Evolutionary conservation across 2,888 invertebrate genomes (phyloP).

Genomic region (Aphodius sticticus): DNA sequence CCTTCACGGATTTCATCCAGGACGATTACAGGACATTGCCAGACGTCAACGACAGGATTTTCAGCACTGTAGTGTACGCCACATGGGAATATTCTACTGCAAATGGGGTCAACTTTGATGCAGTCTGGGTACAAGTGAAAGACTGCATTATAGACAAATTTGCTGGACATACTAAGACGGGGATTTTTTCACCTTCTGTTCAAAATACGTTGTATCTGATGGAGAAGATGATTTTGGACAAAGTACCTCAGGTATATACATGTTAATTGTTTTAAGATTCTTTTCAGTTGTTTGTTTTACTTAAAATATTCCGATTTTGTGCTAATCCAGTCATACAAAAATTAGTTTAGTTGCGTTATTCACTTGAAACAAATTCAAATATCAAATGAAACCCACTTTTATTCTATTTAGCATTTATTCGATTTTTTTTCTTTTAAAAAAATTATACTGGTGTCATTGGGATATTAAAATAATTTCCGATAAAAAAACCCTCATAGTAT

Average conservation of each 20-base stretch:
- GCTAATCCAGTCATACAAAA: too few relatives aligned
- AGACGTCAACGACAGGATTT: slow-evolving; percentile 78
- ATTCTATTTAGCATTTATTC: too few relatives aligned
- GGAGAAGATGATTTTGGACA: slow-evolving; percentile 72
- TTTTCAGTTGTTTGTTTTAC: not conserved
- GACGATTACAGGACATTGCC: slow-evolving; percentile 81
- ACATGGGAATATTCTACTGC: slow-evolving; percentile 77
- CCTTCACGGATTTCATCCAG: slow-evolving; percentile 79
- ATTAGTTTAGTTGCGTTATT: too few relatives aligned
- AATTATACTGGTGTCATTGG: too few relatives aligned
- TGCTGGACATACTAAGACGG: slow-evolving; percentile 76
- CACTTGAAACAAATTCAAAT: too few relatives aligned
- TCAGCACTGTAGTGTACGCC: slow-evolving; percentile 79
- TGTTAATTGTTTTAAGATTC: not conserved
- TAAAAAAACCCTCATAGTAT: too few relatives aligned
- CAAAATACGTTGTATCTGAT: slow-evolving; percentile 80
- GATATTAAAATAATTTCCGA: too few relatives aligned
- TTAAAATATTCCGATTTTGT: too few relatives aligned
- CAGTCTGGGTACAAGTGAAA: slow-evolving; percentile 74
- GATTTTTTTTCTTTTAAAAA: too few relatives aligned
- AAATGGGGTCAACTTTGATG: slow-evolving; percentile 72
- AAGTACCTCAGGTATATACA: slow-evolving; percentile 69
- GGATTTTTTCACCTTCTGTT: slow-evolving; percentile 79
- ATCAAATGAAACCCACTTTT: too few relatives aligned
- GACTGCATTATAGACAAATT: slow-evolving; percentile 77